Percentiles rank a stretch among this genome's conserved stretches.
Conservation (phyloP, 2,113 vertebrate species). For the Mobula hypostoma region DNA sequence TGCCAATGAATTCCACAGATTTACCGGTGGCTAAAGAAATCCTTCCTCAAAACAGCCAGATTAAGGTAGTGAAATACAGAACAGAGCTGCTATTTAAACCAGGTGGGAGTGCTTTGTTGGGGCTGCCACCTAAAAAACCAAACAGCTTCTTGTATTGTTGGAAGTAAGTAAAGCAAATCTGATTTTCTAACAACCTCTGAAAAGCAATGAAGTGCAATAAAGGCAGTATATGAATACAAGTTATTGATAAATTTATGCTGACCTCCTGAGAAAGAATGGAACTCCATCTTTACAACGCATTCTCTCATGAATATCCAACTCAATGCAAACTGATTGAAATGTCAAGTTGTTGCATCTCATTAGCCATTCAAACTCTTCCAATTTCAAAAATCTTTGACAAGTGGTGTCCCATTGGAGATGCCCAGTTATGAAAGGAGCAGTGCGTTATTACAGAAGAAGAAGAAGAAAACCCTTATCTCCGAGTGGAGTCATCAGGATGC, state of each 20-base stretch:
- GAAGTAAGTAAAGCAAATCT: neutral
- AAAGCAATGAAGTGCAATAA: neutral
- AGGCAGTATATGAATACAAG: neutral
- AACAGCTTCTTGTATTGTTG: too few species aligned
- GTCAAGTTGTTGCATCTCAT: constrained; percentile 22
- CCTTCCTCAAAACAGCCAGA: too few species aligned
- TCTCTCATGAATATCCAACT: constrained; percentile 11
- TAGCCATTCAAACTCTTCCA: neutral
- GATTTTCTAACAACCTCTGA: neutral
- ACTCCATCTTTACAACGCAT: neutral
- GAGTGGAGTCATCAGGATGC: too few species aligned
- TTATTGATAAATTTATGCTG: neutral
- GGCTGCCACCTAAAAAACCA: too few species aligned
- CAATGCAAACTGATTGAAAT: neutral
- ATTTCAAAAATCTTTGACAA: neutral
- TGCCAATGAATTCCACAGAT: too few species aligned
- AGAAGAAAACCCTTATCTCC: too few species aligned
- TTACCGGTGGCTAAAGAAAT: too few species aligned
- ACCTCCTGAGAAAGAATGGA: neutral
- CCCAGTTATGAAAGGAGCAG: neutral
- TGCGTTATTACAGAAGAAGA: neutral
- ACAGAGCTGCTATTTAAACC: too few species aligned
- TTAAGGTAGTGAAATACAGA: too few species aligned
- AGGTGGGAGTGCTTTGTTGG: too few species aligned
- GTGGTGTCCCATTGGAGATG: neutral